Evolutionary conservation across 2,113 vertebrate species (phyloP), one percentile per base, ranked within the genome.

Genomic region (Tachysurus vachellii): DNA sequence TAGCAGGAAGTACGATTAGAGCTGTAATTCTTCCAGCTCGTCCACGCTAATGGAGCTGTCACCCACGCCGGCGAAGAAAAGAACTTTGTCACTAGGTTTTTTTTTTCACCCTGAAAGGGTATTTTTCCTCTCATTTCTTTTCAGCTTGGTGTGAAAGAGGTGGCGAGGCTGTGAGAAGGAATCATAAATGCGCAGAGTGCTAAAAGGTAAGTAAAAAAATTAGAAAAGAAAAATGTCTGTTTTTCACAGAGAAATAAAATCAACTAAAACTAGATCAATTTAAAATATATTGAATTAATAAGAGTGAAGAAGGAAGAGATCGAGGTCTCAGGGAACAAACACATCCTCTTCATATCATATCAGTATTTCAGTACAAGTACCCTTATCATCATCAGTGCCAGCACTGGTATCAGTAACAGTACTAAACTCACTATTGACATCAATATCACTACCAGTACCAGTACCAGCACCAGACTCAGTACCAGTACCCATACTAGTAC

Each of bases 21-120:
- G 77, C 77, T 56, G 75, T 68, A 31, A 84, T 84, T 50, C 84
- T 53, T 28, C 17, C 7, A 66, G 76, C 8, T 68, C 6, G 31
- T 86, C 21, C 53, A 14, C 6, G 14, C n/a, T 81, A 81, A 86
- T 86, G 64, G 85, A 86, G 64, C 85, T 70, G 64, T 81, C 77
- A 86, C 21, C 21, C 4, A 56, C 54, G 8, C 50, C 36, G 31
- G 28, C 2, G 31, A 70, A 54, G 59, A 85, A 62, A 79, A 62
- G 68, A 77, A 75, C 54, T 75, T 19, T 64, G 84, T 66, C 26
- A 31, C 59, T 21, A 26, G n/a, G 0, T 36, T 57, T 31, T 57
- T 77, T 21, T 80, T 50, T 75, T 75, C 4, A 19, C 26, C 28
- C n/a, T 44, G 3, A 77, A 64, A 54, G 16, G n/a, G 42, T 75